phyloP scores from a whole-genome alignment of 2,888 invertebrate genomes.

The Nebria brevicollis region DNA sequence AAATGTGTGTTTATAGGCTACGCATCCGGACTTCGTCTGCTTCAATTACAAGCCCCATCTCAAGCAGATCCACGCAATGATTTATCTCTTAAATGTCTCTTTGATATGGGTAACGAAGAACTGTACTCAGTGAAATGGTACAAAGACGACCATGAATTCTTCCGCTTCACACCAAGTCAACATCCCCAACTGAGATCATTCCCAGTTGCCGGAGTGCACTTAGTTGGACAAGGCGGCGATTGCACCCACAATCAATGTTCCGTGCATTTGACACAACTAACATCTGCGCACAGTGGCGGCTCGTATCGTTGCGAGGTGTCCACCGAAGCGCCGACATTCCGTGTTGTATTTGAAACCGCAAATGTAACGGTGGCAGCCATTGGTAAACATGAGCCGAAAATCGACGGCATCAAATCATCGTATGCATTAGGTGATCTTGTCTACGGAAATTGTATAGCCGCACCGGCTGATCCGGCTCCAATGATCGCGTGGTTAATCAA shows the following conservation, averaged over 20 bases:
- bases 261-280: conserved; percentile 60
- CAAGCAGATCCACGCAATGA: conserved; percentile 58
- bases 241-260: conserved; percentile 59
- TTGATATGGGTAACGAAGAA: conserved; percentile 60
- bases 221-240: conserved; percentile 53
- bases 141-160: conserved; percentile 58
- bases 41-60: conserved; percentile 58
- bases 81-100: conserved; percentile 58
- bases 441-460: conserved; percentile 58
- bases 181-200: conserved; percentile 57
- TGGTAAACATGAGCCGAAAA: conserved; percentile 57
- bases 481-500: conserved; percentile 60
- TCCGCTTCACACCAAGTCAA: conserved; percentile 57
- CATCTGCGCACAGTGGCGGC: conserved; percentile 62
- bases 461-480: conserved; percentile 60
- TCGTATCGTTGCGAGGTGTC: conserved; percentile 72
- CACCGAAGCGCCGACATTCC: conserved; percentile 70
- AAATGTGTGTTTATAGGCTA: conserved; percentile 12
- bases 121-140: conserved; percentile 62
- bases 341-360: conserved; percentile 67
- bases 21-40: conserved; percentile 54
- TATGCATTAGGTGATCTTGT: conserved; percentile 58
- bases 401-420: conserved; percentile 56
- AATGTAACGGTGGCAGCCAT: conserved; percentile 68
- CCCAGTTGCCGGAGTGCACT: conserved; percentile 61